Conservation (phyloP, 2,888 invertebrate species). For the Helicoverpa assulta region DNA sequence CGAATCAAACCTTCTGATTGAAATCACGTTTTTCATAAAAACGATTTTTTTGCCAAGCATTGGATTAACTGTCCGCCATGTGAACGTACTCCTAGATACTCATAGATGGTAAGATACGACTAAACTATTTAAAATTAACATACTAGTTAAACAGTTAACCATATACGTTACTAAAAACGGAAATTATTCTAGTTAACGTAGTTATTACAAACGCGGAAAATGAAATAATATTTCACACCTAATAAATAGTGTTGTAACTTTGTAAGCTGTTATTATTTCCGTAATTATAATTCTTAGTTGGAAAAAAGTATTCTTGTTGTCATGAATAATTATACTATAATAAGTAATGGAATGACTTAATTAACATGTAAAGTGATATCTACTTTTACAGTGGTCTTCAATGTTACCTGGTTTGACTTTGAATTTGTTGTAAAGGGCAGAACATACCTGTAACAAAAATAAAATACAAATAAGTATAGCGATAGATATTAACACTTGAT, state of each 20-base stretch:
- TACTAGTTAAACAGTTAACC: slow-evolving; percentile 50
- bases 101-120: slow-evolving; percentile 36
- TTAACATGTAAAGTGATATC: slow-evolving; percentile 3
- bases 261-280: slow-evolving; percentile 19
- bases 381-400: neutral
- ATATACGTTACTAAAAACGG: slow-evolving; percentile 45
- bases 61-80: too few relatives aligned
- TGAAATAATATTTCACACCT: slow-evolving; percentile 55
- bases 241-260: slow-evolving; percentile 26
- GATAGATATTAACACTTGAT: neutral
- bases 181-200: slow-evolving; percentile 39
- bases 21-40: too few relatives aligned
- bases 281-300: slow-evolving; percentile 15
- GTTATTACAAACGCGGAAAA: slow-evolving; percentile 34
- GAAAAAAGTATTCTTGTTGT: slow-evolving; percentile 17
- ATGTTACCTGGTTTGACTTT: slow-evolving; percentile 19
- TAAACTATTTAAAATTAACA: slow-evolving; percentile 44
- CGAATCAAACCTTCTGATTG: too few relatives aligned
- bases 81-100: neutral
- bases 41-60: too few relatives aligned
- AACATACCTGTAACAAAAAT: slow-evolving; percentile 48
- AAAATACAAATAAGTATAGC: slow-evolving; percentile 2
- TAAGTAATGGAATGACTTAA: slow-evolving; percentile 6
- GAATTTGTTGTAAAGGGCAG: neutral
- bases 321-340: slow-evolving; percentile 2